A percentile compares a stretch with the other conserved stretches of the same genome.
Conservation (phyloP, 2,113 vertebrate genomes). For the Perccottus glenii region DNA sequence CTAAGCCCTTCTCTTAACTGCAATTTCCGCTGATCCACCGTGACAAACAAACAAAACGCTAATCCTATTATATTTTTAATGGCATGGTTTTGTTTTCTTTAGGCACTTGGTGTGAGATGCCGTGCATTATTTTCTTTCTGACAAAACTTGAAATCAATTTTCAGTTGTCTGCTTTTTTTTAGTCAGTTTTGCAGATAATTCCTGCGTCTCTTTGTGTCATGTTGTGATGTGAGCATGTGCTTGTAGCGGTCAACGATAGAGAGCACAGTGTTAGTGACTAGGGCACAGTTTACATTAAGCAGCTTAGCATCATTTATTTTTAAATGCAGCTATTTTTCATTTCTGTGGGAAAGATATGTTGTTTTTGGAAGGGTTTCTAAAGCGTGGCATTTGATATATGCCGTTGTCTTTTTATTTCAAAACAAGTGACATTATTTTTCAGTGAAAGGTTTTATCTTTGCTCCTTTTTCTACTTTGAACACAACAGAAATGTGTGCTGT, state of each 20-base stretch:
- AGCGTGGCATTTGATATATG: slow-evolving; percentile 44
- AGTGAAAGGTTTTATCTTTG: slow-evolving; percentile 45
- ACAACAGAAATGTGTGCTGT: slow-evolving; percentile 36
- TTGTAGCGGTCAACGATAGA: slow-evolving; percentile 54
- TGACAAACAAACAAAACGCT: slow-evolving; percentile 86
- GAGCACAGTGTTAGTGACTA: slow-evolving; percentile 35
- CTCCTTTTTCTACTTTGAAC: slow-evolving; percentile 44
- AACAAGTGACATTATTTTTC: slow-evolving; percentile 40
- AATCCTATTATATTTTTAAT: slow-evolving; percentile 86
- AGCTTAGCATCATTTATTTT: slow-evolving; percentile 69
- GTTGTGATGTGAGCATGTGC: slow-evolving; percentile 41
- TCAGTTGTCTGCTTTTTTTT: slow-evolving; percentile 55
- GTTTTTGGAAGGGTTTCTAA: slow-evolving; percentile 38
- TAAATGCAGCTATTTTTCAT: slow-evolving; percentile 56
- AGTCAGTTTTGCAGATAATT: slow-evolving; percentile 48
- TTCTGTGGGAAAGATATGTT: slow-evolving; percentile 47
- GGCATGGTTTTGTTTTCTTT: slow-evolving; percentile 78
- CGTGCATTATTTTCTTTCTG: slow-evolving; percentile 39
- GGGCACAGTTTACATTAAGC: slow-evolving; percentile 73
- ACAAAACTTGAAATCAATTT: slow-evolving; percentile 81
- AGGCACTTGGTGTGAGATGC: slow-evolving; percentile 66
- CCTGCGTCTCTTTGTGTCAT: slow-evolving; percentile 48
- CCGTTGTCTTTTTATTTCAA: slow-evolving; percentile 33
- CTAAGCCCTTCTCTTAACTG: slow-evolving; percentile 82
- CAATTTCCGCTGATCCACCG: slow-evolving; percentile 83